Percentiles rank a stretch among this genome's conserved stretches.
Evolutionary conservation across 1,140 invertebrate species (phyloP).

Genomic region (Brachionus koreanus): DNA sequence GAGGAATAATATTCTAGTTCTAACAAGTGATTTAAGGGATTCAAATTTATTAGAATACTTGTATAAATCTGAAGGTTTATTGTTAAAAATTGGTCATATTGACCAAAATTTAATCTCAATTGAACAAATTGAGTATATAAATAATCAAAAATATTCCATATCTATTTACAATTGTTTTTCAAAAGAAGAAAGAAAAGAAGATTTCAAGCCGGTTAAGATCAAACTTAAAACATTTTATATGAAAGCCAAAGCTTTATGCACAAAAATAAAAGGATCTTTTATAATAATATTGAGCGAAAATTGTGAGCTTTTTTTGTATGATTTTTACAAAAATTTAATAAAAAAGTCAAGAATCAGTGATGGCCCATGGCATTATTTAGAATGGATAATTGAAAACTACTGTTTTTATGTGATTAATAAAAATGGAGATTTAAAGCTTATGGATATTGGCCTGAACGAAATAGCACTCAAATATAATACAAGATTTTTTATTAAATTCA

Average conservation of each 20-base stretch:
- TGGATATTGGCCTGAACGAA: conserved; percentile 21
- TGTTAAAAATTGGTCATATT: neutral
- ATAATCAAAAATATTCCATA: neutral
- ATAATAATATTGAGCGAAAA: neutral
- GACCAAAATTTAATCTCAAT: neutral
- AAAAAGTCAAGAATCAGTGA: neutral
- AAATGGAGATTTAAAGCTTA: neutral
- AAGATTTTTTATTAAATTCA: conserved; percentile 23
- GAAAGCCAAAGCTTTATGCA: neutral
- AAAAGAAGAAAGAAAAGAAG: neutral
- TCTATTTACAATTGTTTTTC: neutral
- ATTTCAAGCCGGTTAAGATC: neutral
- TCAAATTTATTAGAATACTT: neutral
- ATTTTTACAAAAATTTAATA: conserved; percentile 10
- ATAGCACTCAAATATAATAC: neutral
- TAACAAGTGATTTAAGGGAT: neutral
- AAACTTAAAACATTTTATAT: conserved; percentile 8
- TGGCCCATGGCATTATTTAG: neutral
- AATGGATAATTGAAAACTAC: conserved; percentile 2
- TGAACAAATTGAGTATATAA: conserved; percentile 26
- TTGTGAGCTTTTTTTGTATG: neutral
- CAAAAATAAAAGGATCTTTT: neutral
- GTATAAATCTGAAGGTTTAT: conserved; percentile 18
- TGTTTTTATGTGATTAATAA: neutral
- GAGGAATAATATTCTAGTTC: neutral